These are phyloP conservation scores for Tenualosa thibaudeaui DNA, from an alignment of 2,797 vertebrate genomes.

Conservation along the genomic window DNA sequence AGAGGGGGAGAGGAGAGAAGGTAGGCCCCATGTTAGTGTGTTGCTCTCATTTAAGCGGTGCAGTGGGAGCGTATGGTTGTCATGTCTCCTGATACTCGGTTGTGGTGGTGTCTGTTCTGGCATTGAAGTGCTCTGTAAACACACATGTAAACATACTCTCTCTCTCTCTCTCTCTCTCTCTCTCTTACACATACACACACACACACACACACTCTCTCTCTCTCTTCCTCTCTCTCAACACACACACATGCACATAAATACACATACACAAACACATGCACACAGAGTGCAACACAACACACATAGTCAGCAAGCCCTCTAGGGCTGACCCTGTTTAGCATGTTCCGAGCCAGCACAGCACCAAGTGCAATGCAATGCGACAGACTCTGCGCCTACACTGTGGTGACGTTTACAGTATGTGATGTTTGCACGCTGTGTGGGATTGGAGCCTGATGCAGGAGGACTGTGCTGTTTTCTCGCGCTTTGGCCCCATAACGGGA, in stretches of 20 bases:
- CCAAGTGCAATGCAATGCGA: conserved; percentile 50
- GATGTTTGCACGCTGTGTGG: conserved; percentile 36
- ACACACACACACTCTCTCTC: neutral
- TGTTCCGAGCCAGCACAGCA: conserved; percentile 43
- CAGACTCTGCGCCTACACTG: conserved; percentile 35
- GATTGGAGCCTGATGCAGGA: conserved; percentile 45
- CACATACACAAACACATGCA: neutral
- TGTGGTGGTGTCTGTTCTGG: conserved; percentile 63
- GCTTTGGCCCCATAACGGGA: conserved; percentile 29
- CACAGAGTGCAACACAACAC: neutral
- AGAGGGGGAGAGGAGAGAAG: neutral
- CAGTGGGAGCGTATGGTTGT: conserved; percentile 72
- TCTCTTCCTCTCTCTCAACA: neutral
- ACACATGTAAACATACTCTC: neutral
- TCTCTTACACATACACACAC: neutral
- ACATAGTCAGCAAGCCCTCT: conserved; percentile 23
- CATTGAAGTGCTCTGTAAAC: conserved; percentile 64
- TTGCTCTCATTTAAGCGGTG: conserved; percentile 67
- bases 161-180: neutral
- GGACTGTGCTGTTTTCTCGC: conserved; percentile 47
- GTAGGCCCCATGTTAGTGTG: conserved; percentile 19
- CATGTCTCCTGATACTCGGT: conserved; percentile 71
- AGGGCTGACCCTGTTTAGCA: conserved; percentile 54
- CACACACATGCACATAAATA: neutral
- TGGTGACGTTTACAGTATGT: conserved; percentile 54